phyloP scores from a whole-genome alignment of 2,797 vertebrate species.

The Liasis olivaceus region DNA sequence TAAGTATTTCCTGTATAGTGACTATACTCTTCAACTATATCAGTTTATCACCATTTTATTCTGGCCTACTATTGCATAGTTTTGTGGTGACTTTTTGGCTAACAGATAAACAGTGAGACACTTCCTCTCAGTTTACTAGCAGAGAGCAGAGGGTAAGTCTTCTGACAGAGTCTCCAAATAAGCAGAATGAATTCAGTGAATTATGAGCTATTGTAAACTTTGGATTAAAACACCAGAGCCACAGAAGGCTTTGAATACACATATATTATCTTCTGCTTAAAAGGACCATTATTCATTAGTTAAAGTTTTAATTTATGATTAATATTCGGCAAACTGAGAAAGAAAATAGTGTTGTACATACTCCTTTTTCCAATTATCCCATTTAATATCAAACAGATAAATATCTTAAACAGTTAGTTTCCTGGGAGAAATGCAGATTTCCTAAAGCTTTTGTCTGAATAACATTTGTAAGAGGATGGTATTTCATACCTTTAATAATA shows the following conservation, averaged over 20 bases:
- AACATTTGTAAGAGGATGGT: slow-evolving; percentile 49
- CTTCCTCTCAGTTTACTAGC: not conserved
- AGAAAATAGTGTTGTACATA: not conserved
- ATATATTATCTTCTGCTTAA: not conserved
- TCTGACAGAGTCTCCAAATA: not conserved
- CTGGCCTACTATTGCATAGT: not conserved
- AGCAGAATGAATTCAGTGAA: not conserved
- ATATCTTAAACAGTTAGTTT: not conserved
- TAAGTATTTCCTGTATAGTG: not conserved
- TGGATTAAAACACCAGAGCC: not conserved
- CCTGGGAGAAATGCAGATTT: slow-evolving; percentile 15
- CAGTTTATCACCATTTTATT: not conserved
- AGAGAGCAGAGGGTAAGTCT: not conserved
- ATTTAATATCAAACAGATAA: not conserved
- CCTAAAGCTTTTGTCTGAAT: slow-evolving; percentile 22
- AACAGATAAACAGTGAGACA: not conserved
- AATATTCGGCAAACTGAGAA: not conserved
- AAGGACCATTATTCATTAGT: not conserved
- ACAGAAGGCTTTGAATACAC: not conserved
- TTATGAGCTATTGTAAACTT: not conserved
- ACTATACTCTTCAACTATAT: not conserved
- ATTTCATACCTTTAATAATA: slow-evolving; percentile 5
- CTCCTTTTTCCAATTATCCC: not conserved
- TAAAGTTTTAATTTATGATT: not conserved
- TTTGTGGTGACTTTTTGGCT: not conserved